Evolutionary conservation across 2,797 vertebrate species (phyloP), one percentile per base, ranked within the genome.

Genomic region (Philypnodon macrostomus): DNA sequence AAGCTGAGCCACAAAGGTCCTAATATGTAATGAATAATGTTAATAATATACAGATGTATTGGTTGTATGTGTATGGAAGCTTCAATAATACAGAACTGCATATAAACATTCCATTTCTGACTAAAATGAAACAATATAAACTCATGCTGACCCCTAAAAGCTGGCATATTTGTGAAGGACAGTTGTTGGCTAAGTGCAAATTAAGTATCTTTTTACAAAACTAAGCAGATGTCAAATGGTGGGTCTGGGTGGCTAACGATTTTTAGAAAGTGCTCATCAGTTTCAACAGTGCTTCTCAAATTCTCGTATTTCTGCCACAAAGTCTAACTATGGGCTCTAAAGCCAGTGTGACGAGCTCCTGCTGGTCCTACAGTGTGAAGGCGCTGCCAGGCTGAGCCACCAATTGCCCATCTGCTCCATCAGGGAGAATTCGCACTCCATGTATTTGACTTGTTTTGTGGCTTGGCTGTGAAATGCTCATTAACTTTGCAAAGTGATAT

Each of bases 341-440:
- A 75, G 79, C 75, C 79, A 73, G 75, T 73, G 42, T 56, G 73
- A 75, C 51, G 36, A 9, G 64, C 54, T 75, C 73, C 69, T 81
- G 73, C 80, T 79, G 71, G 66, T 72, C 72, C 63, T 77, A 60
- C 68, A 73, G 78, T 68, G 78, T 77, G 73, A 77, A 78, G 76
- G 53, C 56, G 47, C 58, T 86, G 85, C 81, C 86, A 88, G 82
- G 70, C 81, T 79, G 79, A 83, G 80, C 80, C 79, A 79, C 71
- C 68, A 61, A 82, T 76, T 64, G 77, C 73, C 87, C 87, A 89
- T 88, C 87, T 89, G 87, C 73, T 88, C 76, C 66, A 74, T 66
- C 52, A 40, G 78, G 56, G 65, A 80, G 63, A 78, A 72, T 73
- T 78, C 73, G 79, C 79, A 75, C 77, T 81, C 80, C 77, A 80